phyloP scores from a whole-genome alignment of 2,113 vertebrate species.

The Myrmecophaga tridactyla region DNA sequence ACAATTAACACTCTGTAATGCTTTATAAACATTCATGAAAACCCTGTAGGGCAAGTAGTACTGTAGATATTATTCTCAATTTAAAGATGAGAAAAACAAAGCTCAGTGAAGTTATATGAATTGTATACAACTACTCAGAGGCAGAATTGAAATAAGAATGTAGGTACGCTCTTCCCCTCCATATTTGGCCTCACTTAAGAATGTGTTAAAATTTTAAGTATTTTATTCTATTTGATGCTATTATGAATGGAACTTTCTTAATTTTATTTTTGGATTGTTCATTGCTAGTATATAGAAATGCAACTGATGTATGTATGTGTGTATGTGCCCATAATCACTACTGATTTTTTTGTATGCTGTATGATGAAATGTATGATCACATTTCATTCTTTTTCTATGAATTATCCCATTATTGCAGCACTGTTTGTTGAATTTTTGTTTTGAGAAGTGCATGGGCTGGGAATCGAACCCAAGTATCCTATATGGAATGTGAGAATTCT shows the following conservation, averaged over 20 bases:
- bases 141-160: constrained; percentile 1
- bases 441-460: too few relatives aligned
- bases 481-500: too few relatives aligned
- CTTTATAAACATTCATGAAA: neutral
- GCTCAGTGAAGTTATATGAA: neutral
- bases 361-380: too few relatives aligned
- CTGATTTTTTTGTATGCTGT: neutral
- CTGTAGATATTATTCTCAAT: neutral
- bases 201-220: constrained; percentile 10
- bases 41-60: neutral
- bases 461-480: too few relatives aligned
- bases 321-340: neutral
- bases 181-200: neutral
- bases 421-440: too few relatives aligned
- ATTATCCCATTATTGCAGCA: too few relatives aligned
- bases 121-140: neutral
- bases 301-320: constrained; percentile 18
- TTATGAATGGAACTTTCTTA: constrained; percentile 9
- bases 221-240: constrained; percentile 18
- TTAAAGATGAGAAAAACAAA: constrained; percentile 10
- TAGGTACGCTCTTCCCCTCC: neutral
- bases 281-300: neutral
- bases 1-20: neutral
- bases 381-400: too few relatives aligned
- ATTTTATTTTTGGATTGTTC: constrained; percentile 34